A percentile compares a stretch with the other conserved stretches of the same genome.
phyloP scores from a whole-genome alignment of 2,797 vertebrate genomes.

The Scolopax bukidnonensis region DNA sequence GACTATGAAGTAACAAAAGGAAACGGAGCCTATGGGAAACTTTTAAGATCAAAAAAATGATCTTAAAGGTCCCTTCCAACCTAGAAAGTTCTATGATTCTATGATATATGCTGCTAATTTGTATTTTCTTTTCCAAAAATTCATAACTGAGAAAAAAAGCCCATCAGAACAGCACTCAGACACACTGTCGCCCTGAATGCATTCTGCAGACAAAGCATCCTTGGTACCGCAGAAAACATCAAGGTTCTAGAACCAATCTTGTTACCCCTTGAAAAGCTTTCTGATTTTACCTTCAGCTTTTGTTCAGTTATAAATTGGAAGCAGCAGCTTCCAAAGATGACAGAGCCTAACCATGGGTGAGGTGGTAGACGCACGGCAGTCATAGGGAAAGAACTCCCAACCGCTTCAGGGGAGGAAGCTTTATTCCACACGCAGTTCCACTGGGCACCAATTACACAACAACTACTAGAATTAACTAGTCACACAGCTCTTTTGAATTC shows the following conservation, averaged over 20 bases:
- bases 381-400: neutral
- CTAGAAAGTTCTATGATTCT: neutral
- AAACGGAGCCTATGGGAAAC: neutral
- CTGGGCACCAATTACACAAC: neutral
- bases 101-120: neutral
- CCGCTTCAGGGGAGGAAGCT: neutral
- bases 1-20: neutral
- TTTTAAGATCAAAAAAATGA: no score
- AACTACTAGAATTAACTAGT: neutral
- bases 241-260: neutral
- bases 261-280: neutral
- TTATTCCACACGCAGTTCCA: neutral
- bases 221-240: neutral
- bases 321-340: neutral
- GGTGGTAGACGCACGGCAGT: neutral
- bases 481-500: neutral
- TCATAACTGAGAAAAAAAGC: neutral
- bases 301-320: neutral
- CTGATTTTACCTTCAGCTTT: neutral
- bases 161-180: neutral
- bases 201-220: neutral
- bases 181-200: neutral
- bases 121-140: neutral
- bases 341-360: neutral
- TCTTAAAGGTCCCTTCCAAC: no score